phyloP scores from a whole-genome alignment of 2,113 vertebrate genomes.

The Elaphurus davidianus region DNA sequence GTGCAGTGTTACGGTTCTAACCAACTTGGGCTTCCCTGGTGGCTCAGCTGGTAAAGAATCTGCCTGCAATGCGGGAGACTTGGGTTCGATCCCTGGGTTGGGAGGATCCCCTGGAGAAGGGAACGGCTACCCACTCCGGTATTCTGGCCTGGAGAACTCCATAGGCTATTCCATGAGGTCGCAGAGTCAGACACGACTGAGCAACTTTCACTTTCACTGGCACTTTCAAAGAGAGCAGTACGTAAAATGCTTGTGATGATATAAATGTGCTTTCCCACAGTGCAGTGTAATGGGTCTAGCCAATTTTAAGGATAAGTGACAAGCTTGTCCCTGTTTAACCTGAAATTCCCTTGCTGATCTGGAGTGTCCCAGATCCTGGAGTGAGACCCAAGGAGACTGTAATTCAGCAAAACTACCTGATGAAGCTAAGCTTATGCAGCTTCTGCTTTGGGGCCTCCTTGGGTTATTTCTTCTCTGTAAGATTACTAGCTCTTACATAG shows the following conservation, averaged over 20 bases:
- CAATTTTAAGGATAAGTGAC: background rate
- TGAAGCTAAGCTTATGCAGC: background rate
- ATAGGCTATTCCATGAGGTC: background rate
- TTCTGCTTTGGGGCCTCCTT: background rate
- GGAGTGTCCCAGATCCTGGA: background rate
- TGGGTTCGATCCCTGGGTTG: background rate
- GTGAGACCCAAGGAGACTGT: background rate
- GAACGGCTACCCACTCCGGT: background rate
- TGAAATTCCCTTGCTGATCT: background rate
- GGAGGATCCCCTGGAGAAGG: background rate
- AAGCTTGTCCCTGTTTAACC: background rate
- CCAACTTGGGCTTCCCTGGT: background rate
- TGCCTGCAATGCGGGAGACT: background rate
- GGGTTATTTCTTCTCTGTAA: background rate
- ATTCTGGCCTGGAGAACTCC: background rate
- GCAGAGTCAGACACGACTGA: fast-evolving
- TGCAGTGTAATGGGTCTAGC: background rate
- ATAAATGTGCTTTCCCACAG: background rate
- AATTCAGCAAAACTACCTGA: background rate
- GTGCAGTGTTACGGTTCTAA: background rate
- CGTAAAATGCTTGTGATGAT: background rate
- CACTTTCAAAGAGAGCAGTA: background rate
- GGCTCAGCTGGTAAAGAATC: background rate
- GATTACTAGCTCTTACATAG: too few relatives aligned
- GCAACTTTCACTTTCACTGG: background rate